Evolutionary conservation across 2,797 vertebrate genomes (phyloP), one percentile per base, ranked within the genome.

Genomic region (Syngnathus acus): DNA sequence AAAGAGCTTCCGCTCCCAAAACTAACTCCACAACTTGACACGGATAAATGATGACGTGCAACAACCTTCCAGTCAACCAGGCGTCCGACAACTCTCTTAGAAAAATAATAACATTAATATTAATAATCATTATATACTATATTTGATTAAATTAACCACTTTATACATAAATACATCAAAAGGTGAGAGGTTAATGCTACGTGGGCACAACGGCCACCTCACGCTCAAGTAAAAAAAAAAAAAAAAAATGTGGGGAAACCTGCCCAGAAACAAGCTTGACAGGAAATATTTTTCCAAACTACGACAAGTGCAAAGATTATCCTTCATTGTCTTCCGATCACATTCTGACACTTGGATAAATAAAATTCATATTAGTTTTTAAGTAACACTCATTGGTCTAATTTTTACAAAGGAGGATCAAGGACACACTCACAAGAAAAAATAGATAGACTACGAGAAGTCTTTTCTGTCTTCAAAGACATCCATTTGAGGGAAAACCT

Each of bases 111-210:
- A 82, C 72, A 65, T 85, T 88, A 87, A 83, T 72, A 78, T 78
- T 66, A 86, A 86, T 87, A 8, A 43, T 86, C 75, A 89, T 77
- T 79, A 85, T 86, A 90, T 84, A 88, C 82, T 87, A 88, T 88
- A 85, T 90, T 80, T 85, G 72, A 87, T 90, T 90, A 91, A 90
- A 90, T 90, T 90, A 89, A 57, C 90, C 84, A 81, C 76, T 90
- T 87, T 88, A 69, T 89, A 90, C 88, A 91, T 89, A 88, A 86
- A 89, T 88, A 90, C 84, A 85, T 70, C 75, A 79, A 74, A 58
- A 86, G 76, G 76, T 73, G 65, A 8, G 72, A 82, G 77, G 82
- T 81, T 82, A 86, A 90, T 86, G 89, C 89, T 90, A 91, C 90
- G 86, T 76, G 80, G 82, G 80, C 85, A 82, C 77, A 79, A 82